These are phyloP conservation scores for Darevskia mixta DNA, from an alignment of 2,797 vertebrate genomes.

Conservation along the genomic window DNA sequence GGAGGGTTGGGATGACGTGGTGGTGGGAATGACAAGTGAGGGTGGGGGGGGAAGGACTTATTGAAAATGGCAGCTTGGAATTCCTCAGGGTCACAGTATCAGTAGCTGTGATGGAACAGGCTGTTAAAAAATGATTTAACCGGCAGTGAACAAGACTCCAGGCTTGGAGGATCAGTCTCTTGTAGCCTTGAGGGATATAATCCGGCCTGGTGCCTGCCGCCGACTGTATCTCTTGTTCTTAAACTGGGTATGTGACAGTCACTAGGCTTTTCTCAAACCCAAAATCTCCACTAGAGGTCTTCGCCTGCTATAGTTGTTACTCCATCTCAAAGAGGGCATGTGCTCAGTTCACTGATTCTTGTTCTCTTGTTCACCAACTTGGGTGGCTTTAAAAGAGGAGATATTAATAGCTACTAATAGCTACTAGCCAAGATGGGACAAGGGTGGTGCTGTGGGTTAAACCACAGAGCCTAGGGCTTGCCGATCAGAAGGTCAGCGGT, in stretches of 20 bases:
- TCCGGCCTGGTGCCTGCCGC: conserved; percentile 59
- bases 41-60: conserved; percentile 36
- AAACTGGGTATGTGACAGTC: conserved; percentile 54
- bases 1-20: neutral
- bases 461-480: too few species aligned
- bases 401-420: too few species aligned
- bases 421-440: too few species aligned
- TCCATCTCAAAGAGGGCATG: conserved; percentile 27
- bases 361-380: neutral
- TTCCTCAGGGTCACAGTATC: conserved; percentile 74
- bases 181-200: conserved; percentile 69
- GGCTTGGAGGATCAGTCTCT: conserved; percentile 66
- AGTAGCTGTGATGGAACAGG: conserved; percentile 74
- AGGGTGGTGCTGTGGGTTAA: too few species aligned
- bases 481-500: too few species aligned
- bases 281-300: conserved; percentile 33
- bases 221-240: conserved; percentile 52
- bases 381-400: too few species aligned
- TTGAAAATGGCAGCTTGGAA: conserved; percentile 73
- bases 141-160: conserved; percentile 63
- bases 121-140: conserved; percentile 78
- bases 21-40: conserved; percentile 7
- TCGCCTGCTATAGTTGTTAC: neutral
- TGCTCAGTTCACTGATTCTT: too few species aligned
- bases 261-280: conserved; percentile 51